Percentiles rank a stretch among this genome's conserved stretches.
Evolutionary conservation across 1,140 invertebrate genomes (phyloP).

Genomic region (Venturia canescens): DNA sequence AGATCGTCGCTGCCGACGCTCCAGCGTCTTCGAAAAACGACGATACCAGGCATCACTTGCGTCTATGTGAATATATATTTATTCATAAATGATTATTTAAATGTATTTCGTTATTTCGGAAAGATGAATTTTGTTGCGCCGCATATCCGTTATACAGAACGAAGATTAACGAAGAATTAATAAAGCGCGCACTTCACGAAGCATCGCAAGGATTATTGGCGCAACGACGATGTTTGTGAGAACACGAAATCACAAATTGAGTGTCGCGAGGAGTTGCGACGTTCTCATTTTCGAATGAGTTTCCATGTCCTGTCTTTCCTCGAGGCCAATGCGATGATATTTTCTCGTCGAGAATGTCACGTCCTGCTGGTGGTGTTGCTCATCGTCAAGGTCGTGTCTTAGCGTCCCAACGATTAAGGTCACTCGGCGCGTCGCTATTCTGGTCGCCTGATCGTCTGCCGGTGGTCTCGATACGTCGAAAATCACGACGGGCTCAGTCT

Average conservation of each 20-base stretch:
- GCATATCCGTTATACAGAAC: too few relatives aligned
- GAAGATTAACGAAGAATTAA: too few relatives aligned
- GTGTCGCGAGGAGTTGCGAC: conserved; percentile 34
- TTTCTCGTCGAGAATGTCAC: not conserved
- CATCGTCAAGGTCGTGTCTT: not conserved
- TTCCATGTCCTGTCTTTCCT: conserved; percentile 6
- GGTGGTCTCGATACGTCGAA: conserved; percentile 2
- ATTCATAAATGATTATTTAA: too few relatives aligned
- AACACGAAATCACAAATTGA: conserved; percentile 40
- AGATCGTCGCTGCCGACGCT: conserved; percentile 93
- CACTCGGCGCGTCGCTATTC: conserved; percentile 10
- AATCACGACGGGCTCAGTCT: conserved; percentile 2
- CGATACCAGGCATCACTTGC: conserved; percentile 87
- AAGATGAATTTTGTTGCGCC: too few relatives aligned
- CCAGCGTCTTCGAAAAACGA: conserved; percentile 91
- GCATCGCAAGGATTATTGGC: too few relatives aligned
- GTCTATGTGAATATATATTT: conserved; percentile 17
- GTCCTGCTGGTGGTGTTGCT: not conserved
- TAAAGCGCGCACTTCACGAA: too few relatives aligned
- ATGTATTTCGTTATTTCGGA: not conserved
- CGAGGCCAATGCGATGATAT: not conserved
- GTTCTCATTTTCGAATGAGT: conserved; percentile 34
- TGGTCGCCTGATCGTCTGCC: not conserved
- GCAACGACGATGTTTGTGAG: not conserved
- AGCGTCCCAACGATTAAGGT: conserved; percentile 2